phyloP scores from a whole-genome alignment of 2,888 invertebrate genomes.

The Lumbricus terrestris region DNA sequence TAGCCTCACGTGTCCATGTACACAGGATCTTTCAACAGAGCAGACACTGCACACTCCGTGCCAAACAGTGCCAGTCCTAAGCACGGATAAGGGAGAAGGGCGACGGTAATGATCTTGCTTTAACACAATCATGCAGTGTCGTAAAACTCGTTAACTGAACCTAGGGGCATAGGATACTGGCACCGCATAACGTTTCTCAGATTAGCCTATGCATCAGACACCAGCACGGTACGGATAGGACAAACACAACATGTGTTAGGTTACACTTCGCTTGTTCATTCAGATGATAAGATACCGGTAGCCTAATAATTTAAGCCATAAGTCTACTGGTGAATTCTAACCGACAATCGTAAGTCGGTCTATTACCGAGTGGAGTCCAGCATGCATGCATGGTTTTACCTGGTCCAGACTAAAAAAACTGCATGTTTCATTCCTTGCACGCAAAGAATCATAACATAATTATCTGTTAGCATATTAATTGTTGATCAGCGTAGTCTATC shows the following conservation, averaged over 20 bases:
- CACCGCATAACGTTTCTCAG: too few species aligned
- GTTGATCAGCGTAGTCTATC: background rate
- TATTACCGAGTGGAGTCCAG: background rate
- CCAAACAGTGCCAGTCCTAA: too few species aligned
- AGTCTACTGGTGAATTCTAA: background rate
- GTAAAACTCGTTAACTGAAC: too few species aligned
- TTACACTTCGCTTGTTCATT: background rate
- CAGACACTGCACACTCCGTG: background rate
- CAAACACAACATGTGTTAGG: background rate
- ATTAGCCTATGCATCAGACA: too few species aligned
- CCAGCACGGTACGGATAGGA: too few species aligned
- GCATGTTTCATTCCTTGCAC: too few species aligned
- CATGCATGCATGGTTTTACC: too few species aligned
- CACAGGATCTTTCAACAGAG: background rate
- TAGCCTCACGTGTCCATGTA: background rate
- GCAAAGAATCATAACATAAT: background rate
- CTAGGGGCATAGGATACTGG: too few species aligned
- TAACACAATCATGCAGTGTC: too few species aligned
- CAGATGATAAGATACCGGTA: background rate
- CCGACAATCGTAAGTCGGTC: background rate
- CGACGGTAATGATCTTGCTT: too few species aligned
- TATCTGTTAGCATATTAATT: background rate
- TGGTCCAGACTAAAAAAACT: background rate
- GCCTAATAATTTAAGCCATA: too few species aligned
- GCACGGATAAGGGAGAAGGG: too few species aligned